Conservation (phyloP, 2,113 vertebrate genomes). For the Gorsachius goisagi region DNA sequence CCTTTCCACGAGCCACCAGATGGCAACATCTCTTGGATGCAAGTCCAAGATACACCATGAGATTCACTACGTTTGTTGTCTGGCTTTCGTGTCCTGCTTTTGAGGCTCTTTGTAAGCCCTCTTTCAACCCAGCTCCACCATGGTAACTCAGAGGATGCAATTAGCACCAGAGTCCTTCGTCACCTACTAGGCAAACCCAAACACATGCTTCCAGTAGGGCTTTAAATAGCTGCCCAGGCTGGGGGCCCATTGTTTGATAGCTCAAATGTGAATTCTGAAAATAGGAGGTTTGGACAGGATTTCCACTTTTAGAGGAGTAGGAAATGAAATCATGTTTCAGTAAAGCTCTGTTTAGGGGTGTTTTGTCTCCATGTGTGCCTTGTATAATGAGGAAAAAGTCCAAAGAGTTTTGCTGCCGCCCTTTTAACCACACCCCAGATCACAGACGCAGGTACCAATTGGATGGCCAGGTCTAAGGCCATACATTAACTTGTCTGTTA, state of each 20-base stretch:
- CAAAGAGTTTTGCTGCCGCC: not conserved
- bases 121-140: not conserved
- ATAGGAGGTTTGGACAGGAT: slow-evolving; percentile 62
- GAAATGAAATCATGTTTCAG: slow-evolving; percentile 76
- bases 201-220: not conserved
- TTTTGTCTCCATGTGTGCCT: slow-evolving; percentile 61
- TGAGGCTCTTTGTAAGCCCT: not conserved
- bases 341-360: slow-evolving; percentile 54
- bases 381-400: not conserved
- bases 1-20: not conserved
- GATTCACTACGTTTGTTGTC: not conserved
- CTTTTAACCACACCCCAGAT: not conserved
- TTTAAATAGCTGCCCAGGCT: slow-evolving; percentile 45
- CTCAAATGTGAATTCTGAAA: slow-evolving; percentile 36
- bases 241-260: slow-evolving; percentile 59
- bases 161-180: not conserved
- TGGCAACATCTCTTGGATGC: not conserved
- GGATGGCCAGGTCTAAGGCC: not conserved
- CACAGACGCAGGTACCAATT: not conserved
- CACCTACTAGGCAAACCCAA: slow-evolving; percentile 3
- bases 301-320: slow-evolving; percentile 69
- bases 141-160: not conserved
- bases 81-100: not conserved
- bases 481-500: not conserved
- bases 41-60: not conserved